A percentile compares a stretch with the other conserved stretches of the same genome.
Evolutionary conservation across 2,113 vertebrate species (phyloP).

Genomic region (Ailurus styani): DNA sequence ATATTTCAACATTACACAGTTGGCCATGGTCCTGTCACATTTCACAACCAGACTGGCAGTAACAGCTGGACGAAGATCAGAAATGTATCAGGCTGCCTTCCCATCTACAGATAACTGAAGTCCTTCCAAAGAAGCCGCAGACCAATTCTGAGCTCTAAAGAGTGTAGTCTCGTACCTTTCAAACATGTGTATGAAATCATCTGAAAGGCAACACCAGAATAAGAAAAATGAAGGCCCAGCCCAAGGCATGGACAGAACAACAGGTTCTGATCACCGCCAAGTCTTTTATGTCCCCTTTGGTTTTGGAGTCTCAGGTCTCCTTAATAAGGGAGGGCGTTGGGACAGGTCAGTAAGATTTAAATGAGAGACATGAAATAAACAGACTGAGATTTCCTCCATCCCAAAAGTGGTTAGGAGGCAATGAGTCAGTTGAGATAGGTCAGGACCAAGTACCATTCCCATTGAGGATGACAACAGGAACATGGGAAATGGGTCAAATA

Average conservation of each 20-base stretch:
- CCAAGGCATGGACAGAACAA: background rate
- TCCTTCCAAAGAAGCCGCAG: slow-evolving; percentile 16
- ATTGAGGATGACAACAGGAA: background rate
- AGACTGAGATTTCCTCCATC: background rate
- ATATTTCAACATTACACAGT: slow-evolving; percentile 24
- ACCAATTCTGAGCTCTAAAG: background rate
- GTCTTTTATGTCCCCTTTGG: background rate
- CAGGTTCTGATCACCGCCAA: background rate
- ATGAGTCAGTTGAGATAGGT: background rate
- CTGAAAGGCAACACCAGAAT: background rate
- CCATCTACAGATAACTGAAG: background rate
- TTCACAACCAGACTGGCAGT: slow-evolving; percentile 60
- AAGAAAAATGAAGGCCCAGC: background rate
- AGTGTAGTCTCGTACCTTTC: background rate
- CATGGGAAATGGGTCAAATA: background rate
- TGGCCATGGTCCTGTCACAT: slow-evolving; percentile 35
- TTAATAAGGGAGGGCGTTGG: background rate
- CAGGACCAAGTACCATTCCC: background rate
- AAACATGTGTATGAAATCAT: slow-evolving; percentile 1
- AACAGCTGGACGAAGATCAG: slow-evolving; percentile 53
- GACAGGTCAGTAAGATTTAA: background rate
- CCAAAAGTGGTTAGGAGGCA: background rate
- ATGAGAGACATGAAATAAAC: background rate
- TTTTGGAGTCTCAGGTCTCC: background rate
- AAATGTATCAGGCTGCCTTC: slow-evolving; percentile 44